Percentiles rank a stretch among this genome's conserved stretches.
These are phyloP conservation scores for Agrochola lychnidis DNA, from an alignment of 2,888 invertebrate genomes.

Conservation along the genomic window DNA sequence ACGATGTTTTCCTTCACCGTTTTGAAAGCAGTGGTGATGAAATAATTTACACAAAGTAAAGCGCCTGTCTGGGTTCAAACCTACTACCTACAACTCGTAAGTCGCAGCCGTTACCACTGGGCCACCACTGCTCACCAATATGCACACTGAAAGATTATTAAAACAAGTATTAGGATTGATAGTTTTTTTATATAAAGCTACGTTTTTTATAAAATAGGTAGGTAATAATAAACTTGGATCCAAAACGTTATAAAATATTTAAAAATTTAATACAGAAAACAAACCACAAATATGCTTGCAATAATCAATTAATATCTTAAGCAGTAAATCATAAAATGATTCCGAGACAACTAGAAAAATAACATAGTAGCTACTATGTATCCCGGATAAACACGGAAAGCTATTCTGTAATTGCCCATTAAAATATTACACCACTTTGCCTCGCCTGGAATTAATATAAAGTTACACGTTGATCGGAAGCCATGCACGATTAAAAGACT, in stretches of 20 bases:
- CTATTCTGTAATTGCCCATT: slow-evolving; percentile 59
- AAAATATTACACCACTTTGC: slow-evolving; percentile 61
- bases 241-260: not conserved
- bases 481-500: slow-evolving; percentile 20
- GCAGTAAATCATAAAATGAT: not conserved
- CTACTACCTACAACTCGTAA: too few species aligned
- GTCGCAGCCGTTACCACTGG: too few species aligned
- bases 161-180: not conserved
- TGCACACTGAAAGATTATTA: not conserved
- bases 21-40: too few species aligned
- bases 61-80: too few species aligned
- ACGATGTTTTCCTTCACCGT: too few species aligned
- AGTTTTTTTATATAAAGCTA: not conserved
- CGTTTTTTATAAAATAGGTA: not conserved
- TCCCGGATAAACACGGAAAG: slow-evolving; percentile 44
- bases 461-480: slow-evolving; percentile 63
- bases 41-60: too few species aligned
- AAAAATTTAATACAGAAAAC: not conserved
- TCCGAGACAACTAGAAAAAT: slow-evolving; percentile 7
- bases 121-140: too few species aligned
- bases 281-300: not conserved
- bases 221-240: not conserved
- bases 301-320: not conserved
- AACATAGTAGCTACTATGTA: slow-evolving; percentile 25
- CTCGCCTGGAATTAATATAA: slow-evolving; percentile 58